Conservation (phyloP, 2,797 vertebrate genomes). For the Microctenopoma lineatum region DNA sequence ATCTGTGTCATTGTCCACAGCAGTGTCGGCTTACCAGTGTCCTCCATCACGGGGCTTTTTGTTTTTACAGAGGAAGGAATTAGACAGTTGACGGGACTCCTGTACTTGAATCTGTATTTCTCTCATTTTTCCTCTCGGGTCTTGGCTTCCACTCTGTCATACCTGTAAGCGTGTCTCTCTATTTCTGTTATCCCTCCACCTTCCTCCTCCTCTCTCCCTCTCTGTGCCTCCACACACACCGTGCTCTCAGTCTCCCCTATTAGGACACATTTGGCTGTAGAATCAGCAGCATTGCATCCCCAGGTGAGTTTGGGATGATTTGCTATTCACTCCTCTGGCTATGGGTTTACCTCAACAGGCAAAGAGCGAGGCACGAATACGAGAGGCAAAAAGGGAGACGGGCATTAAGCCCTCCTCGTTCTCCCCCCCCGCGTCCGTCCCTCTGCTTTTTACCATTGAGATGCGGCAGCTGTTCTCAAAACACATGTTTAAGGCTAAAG, state of each 20-base stretch:
- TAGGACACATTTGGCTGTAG: conserved; percentile 68
- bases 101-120: conserved; percentile 17
- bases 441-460: conserved; percentile 52
- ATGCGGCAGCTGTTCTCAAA: conserved; percentile 58
- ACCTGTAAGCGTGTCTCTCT: conserved; percentile 30
- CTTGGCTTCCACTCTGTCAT: conserved; percentile 29
- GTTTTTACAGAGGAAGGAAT: conserved; percentile 33
- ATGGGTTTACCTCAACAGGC: conserved; percentile 64
- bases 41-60: conserved; percentile 41
- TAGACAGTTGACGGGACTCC: conserved; percentile 23
- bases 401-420: conserved; percentile 25
- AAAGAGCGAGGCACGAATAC: conserved; percentile 32
- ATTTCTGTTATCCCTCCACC: neutral
- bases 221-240: conserved; percentile 11
- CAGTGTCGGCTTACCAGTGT: conserved; percentile 29
- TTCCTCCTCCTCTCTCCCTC: conserved; percentile 7
- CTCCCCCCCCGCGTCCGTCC: conserved; percentile 45
- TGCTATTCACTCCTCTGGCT: conserved; percentile 70
- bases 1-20: conserved; percentile 50
- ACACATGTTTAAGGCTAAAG: conserved; percentile 77
- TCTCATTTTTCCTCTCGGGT: conserved; percentile 8
- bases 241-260: conserved; percentile 50
- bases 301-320: conserved; percentile 69
- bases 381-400: conserved; percentile 33
- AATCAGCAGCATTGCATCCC: conserved; percentile 61